Conservation (phyloP, 2,888 invertebrate genomes). For the Halictus quadricinctus region DNA sequence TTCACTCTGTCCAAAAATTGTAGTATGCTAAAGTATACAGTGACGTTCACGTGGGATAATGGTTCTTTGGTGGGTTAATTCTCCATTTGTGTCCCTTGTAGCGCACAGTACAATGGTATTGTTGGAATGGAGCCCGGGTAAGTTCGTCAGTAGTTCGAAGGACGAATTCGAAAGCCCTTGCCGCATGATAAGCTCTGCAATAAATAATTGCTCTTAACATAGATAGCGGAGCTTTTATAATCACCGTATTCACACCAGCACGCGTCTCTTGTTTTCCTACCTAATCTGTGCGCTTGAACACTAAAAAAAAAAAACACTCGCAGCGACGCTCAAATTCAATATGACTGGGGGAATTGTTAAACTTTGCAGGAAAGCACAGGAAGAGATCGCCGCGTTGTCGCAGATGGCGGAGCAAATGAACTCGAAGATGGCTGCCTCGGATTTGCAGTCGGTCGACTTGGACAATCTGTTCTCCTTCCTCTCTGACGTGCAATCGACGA, state of each 20-base stretch:
- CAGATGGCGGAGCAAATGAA: conserved; percentile 89
- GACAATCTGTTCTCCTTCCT: conserved; percentile 96
- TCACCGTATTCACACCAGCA: conserved; percentile 16
- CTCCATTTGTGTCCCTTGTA: conserved; percentile 78
- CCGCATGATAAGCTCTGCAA: conserved; percentile 47
- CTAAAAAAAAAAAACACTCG: not conserved
- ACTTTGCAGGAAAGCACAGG: conserved; percentile 86
- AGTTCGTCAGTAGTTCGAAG: conserved; percentile 75
- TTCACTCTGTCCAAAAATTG: not conserved
- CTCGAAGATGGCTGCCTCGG: conserved; percentile 84
- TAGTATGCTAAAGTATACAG: conserved; percentile 7
- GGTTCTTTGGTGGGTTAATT: conserved; percentile 61
- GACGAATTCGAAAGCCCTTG: conserved; percentile 50
- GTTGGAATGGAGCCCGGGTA: conserved; percentile 84
- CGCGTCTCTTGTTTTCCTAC: conserved; percentile 2
- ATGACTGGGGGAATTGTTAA: not conserved
- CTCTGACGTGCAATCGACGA: conserved; percentile 88
- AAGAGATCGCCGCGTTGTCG: conserved; percentile 88
- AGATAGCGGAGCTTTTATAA: conserved; percentile 15
- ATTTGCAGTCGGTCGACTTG: conserved; percentile 90
- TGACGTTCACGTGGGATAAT: conserved; percentile 29
- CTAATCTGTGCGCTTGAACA: conserved; percentile 38
- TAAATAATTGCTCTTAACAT: conserved; percentile 39
- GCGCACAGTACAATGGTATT: conserved; percentile 84
- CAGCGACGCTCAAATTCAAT: not conserved